Conservation (phyloP, 1,140 invertebrate genomes). For the Cydia fagiglandana region DNA sequence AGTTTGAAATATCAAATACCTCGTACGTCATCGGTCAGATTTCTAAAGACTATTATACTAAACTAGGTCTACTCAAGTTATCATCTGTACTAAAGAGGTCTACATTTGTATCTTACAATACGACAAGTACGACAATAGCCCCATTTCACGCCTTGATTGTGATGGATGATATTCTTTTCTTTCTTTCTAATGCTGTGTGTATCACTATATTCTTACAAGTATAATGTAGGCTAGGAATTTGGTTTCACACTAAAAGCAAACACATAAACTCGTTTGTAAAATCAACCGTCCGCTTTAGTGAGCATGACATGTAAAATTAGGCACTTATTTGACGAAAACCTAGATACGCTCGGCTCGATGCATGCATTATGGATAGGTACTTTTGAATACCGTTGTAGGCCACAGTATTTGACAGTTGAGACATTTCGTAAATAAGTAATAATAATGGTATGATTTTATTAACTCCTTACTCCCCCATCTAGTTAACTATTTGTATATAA, state of each 20-base stretch:
- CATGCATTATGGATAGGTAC: background rate
- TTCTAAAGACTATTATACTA: background rate
- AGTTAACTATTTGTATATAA: too few relatives aligned
- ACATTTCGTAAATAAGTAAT: too few relatives aligned
- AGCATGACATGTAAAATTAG: conserved; percentile 7
- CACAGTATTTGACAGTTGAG: background rate
- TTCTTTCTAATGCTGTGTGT: background rate
- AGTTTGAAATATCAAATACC: too few relatives aligned
- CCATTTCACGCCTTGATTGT: background rate
- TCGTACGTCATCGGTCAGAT: background rate
- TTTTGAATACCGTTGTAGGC: background rate
- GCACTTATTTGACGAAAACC: conserved; percentile 11
- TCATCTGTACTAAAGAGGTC: background rate
- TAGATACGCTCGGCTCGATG: background rate
- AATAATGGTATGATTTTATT: too few relatives aligned
- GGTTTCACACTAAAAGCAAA: background rate
- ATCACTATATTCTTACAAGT: background rate
- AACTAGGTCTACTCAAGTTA: background rate
- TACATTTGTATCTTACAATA: background rate
- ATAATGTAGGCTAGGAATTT: conserved; percentile 8
- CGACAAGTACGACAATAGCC: background rate
- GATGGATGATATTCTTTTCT: background rate
- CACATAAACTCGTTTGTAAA: conserved; percentile 18
- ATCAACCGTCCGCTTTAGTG: conserved; percentile 4
- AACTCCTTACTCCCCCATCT: too few relatives aligned